Evolutionary conservation across 2,888 invertebrate species (phyloP), one percentile per base, ranked within the genome.

Genomic region (Amiota mariae): DNA sequence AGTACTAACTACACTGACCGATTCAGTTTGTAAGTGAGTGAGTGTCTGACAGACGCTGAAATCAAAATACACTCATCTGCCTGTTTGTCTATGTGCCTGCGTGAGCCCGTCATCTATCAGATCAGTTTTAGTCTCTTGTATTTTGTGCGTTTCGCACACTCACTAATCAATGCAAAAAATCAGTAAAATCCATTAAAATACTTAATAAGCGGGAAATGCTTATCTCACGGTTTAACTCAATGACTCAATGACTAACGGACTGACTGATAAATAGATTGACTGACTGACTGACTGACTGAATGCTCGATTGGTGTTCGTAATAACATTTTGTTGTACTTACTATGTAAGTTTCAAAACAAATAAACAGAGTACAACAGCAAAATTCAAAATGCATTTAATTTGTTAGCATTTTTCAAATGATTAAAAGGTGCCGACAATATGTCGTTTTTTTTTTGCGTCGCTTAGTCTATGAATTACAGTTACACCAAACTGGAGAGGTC

Each of bases 151-250:
- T 51, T 36, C 36, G 36, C 36, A 36, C 36, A 18, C 24, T n/a
- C 24, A 36, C 15, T 67, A 67, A 67, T 67, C 66, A 68, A 51
- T 68, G 20, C 51, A 36, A 51, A 68, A 68, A 68, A 59, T 68
- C 67, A 68, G 24, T 36, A 68, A 68, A 68, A 68, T 68, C 67
- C 67, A 68, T 68, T 68, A 68, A 68, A 68, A 68, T 68, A 68
- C 67, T 54, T 51, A 68, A 68, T 68, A 68, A 49, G 66, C 36
- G 49, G 13, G 18, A 20, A 49, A 46, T 11, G 66, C 66, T 67
- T 67, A 67, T 67, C 66, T 67, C 47, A 13, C 66, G 36, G 36
- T 2, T 36, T 36, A 15, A 36, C 66, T 48, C 20, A 59, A 59
- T 36, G 36, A 36, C 36, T 36, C 3, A 36, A 6, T 36, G 36